Base-by-base conservation (phyloP, 2,888 invertebrate genomes). In the Ceramica pisi region DNA sequence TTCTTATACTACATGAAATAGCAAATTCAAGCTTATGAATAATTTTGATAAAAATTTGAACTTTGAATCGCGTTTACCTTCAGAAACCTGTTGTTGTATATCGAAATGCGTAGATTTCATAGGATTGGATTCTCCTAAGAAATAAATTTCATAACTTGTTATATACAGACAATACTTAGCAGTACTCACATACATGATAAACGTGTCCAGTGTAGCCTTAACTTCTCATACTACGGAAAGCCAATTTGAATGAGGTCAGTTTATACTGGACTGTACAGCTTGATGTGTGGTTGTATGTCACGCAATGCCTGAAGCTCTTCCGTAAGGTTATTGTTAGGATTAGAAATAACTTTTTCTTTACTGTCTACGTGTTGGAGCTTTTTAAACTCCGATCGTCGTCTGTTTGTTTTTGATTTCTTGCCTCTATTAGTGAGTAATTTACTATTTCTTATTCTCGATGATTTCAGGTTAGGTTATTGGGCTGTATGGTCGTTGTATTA, bases 11-110 rank as follows among this genome's bases (percentile, higher is more conserved):
- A 53, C 41, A 53, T 41, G 21, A 53, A 66, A 51, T 21, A 67
- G 41, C 9, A 48, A 9, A 23, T 16, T 5, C 14, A 19, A 50
- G 26, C n/a, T 41, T 44, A 50, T 55, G 19, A 72, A 56, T 44
- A 1, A 8, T 48, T 46, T 76, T 31, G 31, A 31, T 31, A 31
- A 31, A 0, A 31, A 6, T 51, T 51, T 68, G 62, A 64, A 68
- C 69, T 75, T 66, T 69, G 12, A 61, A 59, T 48, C 57, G 2
- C 2, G 82, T 81, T 72, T 12, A 16, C 82, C 82, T 80, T 78
- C 51, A 38, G 10, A 81, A 81, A 79, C 82, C 14, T 10, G 78
- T 56, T 46, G 31, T 56, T 62, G 53, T n/a, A 44, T 64, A 64
- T 26, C 31, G 72, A 63, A 50, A 60, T 7, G 31, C 38, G 50